Conservation (phyloP, 2,888 invertebrate genomes). For the Chelonus formosanus region DNA sequence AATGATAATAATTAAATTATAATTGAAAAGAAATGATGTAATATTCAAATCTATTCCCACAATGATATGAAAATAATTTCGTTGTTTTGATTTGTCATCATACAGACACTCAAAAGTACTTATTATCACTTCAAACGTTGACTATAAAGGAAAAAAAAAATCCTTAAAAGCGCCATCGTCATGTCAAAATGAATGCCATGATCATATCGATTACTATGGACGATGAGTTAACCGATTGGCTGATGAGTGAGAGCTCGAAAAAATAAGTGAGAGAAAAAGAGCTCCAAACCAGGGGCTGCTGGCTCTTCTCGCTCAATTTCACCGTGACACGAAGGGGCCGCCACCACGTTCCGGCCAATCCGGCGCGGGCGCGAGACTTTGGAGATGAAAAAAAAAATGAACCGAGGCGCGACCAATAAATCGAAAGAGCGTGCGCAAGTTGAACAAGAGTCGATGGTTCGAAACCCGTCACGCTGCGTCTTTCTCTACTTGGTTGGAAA, state of each 20-base stretch:
- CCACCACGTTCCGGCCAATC: slow-evolving; percentile 51
- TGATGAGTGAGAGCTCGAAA: neutral
- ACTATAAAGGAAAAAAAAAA: no score
- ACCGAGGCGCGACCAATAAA: slow-evolving; percentile 50
- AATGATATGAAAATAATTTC: no score
- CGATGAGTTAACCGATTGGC: neutral
- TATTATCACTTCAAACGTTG: neutral
- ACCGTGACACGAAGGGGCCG: slow-evolving; percentile 55
- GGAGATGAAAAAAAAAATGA: slow-evolving; percentile 22
- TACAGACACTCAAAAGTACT: no score
- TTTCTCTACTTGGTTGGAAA: slow-evolving; percentile 8
- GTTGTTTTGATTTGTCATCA: no score
- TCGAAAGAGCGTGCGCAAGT: slow-evolving; percentile 43
- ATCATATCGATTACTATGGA: slow-evolving; percentile 1
- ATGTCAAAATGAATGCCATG: slow-evolving; percentile 1
- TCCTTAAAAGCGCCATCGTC: neutral
- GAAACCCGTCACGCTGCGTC: slow-evolving; percentile 38
- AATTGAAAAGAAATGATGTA: no score
- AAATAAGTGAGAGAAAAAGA: neutral
- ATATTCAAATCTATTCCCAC: no score
- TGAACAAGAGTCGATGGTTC: slow-evolving; percentile 43
- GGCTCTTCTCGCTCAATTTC: slow-evolving; percentile 54
- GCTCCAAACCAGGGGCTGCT: no score
- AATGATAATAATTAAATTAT: no score
- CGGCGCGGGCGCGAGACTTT: slow-evolving; percentile 43